Conservation (phyloP, 2,888 invertebrate genomes). For the Brachylomia viminalis region DNA sequence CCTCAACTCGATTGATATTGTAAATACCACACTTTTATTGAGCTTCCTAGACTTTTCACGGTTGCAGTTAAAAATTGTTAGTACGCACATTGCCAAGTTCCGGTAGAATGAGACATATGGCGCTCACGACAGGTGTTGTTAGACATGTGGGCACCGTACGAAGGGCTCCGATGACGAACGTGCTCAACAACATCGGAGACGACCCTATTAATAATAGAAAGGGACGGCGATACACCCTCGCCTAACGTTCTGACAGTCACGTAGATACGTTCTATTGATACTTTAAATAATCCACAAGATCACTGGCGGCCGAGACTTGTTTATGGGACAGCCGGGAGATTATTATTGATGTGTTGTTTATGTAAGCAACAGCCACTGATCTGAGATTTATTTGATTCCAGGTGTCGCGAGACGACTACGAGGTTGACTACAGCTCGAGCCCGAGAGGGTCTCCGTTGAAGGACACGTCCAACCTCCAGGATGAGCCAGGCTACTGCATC, state of each 20-base stretch:
- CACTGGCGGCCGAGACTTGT: constrained; percentile 64
- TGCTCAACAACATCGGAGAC: constrained; percentile 61
- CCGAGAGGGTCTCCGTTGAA: constrained; percentile 86
- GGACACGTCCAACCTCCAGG: constrained; percentile 87
- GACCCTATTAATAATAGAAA: constrained; percentile 74
- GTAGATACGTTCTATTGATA: constrained; percentile 75
- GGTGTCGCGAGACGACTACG: constrained; percentile 88
- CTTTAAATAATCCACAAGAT: constrained; percentile 78
- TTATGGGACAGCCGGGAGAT: constrained; percentile 68
- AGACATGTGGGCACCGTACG: constrained; percentile 82
- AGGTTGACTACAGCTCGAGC: constrained; percentile 85
- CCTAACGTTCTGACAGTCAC: constrained; percentile 70
- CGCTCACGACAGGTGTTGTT: constrained; percentile 81
- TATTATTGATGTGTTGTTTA: constrained; percentile 63
- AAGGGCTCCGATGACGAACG: constrained; percentile 84
- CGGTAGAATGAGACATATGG: constrained; percentile 75
- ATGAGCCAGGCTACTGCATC: constrained; percentile 84
- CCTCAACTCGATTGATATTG: constrained; percentile 56
- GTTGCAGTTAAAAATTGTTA: constrained; percentile 69
- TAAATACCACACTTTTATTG: constrained; percentile 67
- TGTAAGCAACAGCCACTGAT: constrained; percentile 51
- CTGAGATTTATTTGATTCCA: constrained; percentile 77
- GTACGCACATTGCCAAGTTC: constrained; percentile 63
- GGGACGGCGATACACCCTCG: constrained; percentile 73
- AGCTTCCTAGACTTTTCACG: constrained; percentile 81